phyloP scores from a whole-genome alignment of 2,797 vertebrate species.

The Pangasius djambal region DNA sequence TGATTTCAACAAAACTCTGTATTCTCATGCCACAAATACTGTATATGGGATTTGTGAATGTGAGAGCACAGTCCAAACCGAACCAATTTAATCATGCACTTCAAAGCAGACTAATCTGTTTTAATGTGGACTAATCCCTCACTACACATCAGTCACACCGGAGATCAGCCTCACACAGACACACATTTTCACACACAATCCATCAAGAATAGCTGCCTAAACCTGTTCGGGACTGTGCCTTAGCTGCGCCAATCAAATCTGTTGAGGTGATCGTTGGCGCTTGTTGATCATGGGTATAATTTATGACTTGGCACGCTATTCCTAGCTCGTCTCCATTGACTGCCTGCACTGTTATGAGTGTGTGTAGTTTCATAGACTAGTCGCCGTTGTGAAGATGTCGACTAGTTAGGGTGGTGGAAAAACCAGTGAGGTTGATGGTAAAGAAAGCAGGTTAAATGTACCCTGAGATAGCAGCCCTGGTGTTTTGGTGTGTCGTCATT shows the following conservation, averaged over 20 bases:
- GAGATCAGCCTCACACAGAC: slow-evolving; percentile 17
- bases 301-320: neutral
- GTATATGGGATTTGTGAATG: neutral
- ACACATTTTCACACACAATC: neutral
- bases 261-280: neutral
- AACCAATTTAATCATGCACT: neutral
- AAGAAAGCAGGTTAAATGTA: neutral
- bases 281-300: neutral
- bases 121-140: slow-evolving; percentile 40
- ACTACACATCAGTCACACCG: slow-evolving; percentile 42
- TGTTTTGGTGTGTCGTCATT: neutral
- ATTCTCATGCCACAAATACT: neutral
- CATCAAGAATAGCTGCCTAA: neutral
- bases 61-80: neutral
- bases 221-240: neutral
- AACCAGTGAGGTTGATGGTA: neutral
- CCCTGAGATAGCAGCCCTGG: neutral
- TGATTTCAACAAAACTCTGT: neutral
- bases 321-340: neutral
- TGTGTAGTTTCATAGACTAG: neutral
- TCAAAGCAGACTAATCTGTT: neutral
- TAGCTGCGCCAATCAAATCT: neutral
- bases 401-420: neutral
- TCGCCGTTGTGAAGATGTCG: neutral
- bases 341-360: neutral